A percentile compares a stretch with the other conserved stretches of the same genome.
These are phyloP conservation scores for Sphyrna mokarran DNA, from an alignment of 2,113 vertebrate species.

Conservation along the genomic window DNA sequence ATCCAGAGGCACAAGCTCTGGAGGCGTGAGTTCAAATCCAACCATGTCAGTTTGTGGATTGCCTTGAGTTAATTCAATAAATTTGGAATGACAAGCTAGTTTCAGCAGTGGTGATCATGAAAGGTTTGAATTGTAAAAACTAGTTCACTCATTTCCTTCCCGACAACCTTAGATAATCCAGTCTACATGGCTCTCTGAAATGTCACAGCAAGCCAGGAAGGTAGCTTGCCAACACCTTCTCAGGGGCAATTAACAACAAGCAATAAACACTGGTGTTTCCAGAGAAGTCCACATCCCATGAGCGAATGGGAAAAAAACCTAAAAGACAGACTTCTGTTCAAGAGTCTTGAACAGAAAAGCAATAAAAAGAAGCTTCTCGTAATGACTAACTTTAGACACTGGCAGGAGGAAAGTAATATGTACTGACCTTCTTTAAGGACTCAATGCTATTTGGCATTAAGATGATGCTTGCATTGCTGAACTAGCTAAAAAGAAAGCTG, in stretches of 20 bases:
- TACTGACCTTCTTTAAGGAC: neutral
- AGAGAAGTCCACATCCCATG: neutral
- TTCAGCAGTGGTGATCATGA: neutral
- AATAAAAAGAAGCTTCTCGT: neutral
- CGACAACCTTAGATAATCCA: neutral
- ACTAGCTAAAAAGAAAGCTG: slow-evolving; percentile 14
- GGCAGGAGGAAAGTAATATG: neutral
- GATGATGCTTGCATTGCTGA: neutral
- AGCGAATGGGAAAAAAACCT: neutral
- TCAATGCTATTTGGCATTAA: neutral
- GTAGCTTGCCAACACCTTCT: neutral
- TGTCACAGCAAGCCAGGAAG: neutral
- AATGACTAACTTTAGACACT: neutral
- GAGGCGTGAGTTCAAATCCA: neutral
- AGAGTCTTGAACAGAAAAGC: neutral
- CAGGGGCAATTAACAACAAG: neutral
- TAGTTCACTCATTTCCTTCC: neutral
- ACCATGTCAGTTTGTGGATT: neutral
- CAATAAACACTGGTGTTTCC: neutral
- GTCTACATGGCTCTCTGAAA: neutral
- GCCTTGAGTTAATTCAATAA: neutral
- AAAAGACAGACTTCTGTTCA: no score
- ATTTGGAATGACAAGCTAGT: neutral
- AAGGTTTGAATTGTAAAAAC: neutral
- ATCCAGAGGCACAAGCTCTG: neutral